phyloP scores from a whole-genome alignment of 2,888 invertebrate species.

The Tetragnatha montana region DNA sequence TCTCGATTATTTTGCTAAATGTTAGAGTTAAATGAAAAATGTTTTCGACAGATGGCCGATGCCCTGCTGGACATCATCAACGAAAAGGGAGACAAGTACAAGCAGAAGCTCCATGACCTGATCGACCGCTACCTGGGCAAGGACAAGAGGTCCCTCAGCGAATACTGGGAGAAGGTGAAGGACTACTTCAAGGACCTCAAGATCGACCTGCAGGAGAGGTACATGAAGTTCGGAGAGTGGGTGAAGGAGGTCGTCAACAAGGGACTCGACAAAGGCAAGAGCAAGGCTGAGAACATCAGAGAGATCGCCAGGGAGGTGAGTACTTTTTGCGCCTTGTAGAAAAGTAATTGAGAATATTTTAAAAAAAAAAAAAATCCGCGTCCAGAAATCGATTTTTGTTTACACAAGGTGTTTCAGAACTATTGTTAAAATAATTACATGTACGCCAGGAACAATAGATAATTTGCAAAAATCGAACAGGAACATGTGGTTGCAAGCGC shows the following conservation, averaged over 20 bases:
- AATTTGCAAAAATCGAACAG: too few relatives aligned
- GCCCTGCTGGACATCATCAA: constrained; percentile 55
- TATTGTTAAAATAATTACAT: too few relatives aligned
- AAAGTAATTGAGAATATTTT: too few relatives aligned
- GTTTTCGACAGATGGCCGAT: constrained; percentile 40
- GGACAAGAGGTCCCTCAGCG: constrained; percentile 37
- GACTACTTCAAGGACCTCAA: constrained; percentile 68
- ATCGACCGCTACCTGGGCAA: constrained; percentile 54
- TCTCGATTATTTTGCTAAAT: neutral
- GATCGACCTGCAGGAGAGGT: constrained; percentile 66
- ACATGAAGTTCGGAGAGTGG: constrained; percentile 69
- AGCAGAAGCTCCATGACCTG: constrained; percentile 53
- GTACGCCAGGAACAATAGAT: too few relatives aligned
- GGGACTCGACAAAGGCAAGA: constrained; percentile 54
- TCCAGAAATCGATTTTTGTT: too few relatives aligned
- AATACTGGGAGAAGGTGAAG: constrained; percentile 67
- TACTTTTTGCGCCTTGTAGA: neutral
- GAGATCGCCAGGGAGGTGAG: constrained; percentile 64
- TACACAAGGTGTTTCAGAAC: too few relatives aligned
- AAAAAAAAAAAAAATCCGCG: too few relatives aligned
- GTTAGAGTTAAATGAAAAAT: neutral
- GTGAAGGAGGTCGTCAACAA: constrained; percentile 43
- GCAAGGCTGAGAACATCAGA: constrained; percentile 61
- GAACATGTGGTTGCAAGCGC: too few relatives aligned
- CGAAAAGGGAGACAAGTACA: constrained; percentile 54